Percentiles rank a stretch among this genome's conserved stretches.
phyloP scores from a whole-genome alignment of 1,140 invertebrate genomes.

The Periplaneta americana region DNA sequence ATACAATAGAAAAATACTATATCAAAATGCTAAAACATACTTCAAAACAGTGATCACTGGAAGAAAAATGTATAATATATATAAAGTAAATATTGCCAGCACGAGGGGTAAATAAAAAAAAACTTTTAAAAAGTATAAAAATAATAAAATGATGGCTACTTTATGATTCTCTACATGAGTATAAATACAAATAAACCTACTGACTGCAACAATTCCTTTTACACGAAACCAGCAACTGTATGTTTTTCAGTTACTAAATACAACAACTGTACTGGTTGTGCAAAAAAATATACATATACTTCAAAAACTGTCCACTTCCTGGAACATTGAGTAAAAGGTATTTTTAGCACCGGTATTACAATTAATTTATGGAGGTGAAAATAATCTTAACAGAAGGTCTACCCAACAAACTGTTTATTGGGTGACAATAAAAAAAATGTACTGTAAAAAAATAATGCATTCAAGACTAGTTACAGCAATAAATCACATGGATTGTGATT shows the following conservation, averaged over 20 bases:
- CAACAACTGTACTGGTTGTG: not conserved
- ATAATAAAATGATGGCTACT: not conserved
- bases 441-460: conserved; percentile 13
- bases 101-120: not conserved
- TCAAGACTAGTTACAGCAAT: conserved; percentile 14
- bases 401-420: not conserved
- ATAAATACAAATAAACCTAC: not conserved
- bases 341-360: not conserved
- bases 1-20: conserved; percentile 14
- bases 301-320: not conserved
- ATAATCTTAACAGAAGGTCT: not conserved
- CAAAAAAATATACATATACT: not conserved
- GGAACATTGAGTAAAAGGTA: not conserved
- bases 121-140: not conserved
- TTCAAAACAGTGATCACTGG: not conserved
- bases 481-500: conserved; percentile 6
- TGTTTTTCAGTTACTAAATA: not conserved
- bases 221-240: not conserved
- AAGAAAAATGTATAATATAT: not conserved
- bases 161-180: not conserved
- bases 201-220: not conserved
- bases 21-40: conserved; percentile 1
- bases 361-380: not conserved
- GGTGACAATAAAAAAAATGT: conserved; percentile 2
- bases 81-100: not conserved